Conservation (phyloP, 2,797 vertebrate species). For the Urosaurus nigricauda region DNA sequence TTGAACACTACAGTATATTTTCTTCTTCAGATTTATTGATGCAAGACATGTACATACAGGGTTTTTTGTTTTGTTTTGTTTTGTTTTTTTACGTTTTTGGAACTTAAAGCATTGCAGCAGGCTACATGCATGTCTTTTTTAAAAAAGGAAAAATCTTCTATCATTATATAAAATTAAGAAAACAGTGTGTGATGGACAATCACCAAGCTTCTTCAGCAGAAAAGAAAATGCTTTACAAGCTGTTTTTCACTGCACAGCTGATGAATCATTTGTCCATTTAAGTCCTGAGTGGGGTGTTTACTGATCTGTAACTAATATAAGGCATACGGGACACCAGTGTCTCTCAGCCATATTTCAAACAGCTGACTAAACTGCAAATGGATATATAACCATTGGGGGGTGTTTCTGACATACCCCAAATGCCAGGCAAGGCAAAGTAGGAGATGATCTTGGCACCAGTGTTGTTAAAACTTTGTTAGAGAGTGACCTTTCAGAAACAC, state of each 20-base stretch:
- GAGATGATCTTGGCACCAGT: not conserved
- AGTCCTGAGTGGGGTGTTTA: not conserved
- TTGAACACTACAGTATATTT: not conserved
- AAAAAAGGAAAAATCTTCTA: not conserved
- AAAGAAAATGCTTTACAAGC: not conserved
- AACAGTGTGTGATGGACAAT: no score
- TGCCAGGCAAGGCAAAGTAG: not conserved
- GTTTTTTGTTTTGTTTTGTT: no score
- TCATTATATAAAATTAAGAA: not conserved
- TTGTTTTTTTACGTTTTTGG: no score
- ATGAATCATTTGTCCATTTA: not conserved
- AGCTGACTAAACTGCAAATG: constrained; percentile 14
- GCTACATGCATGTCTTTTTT: not conserved
- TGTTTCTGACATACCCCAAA: not conserved
- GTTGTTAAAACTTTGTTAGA: constrained; percentile 18
- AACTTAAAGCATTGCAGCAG: not conserved
- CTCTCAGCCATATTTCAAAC: constrained; percentile 18
- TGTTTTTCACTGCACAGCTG: not conserved
- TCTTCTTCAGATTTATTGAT: not conserved
- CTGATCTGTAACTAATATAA: not conserved
- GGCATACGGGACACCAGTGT: not conserved
- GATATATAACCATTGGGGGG: not conserved
- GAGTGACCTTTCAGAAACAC: not conserved
- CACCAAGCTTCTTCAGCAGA: not conserved
- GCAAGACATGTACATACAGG: not conserved